These are phyloP conservation scores for Callaeas wilsoni DNA, from an alignment of 2,113 vertebrate species.

Conservation along the genomic window DNA sequence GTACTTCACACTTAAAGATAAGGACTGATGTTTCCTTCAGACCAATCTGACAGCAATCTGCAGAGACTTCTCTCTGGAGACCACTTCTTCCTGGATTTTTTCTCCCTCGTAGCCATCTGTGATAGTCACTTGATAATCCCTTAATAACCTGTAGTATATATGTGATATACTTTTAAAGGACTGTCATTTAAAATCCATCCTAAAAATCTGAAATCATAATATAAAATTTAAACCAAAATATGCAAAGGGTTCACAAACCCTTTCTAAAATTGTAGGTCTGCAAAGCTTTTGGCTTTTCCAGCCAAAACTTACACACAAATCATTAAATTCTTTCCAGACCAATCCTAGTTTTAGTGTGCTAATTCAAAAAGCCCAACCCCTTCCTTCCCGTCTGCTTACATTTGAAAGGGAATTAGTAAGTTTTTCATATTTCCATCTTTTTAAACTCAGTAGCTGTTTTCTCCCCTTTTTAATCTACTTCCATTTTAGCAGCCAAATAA, in stretches of 20 bases:
- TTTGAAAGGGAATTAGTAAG: background rate
- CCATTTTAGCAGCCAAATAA: background rate
- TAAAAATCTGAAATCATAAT: background rate
- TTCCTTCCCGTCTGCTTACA: background rate
- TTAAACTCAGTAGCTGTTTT: background rate
- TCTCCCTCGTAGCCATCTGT: constrained; percentile 12
- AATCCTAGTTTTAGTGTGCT: background rate
- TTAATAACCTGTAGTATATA: background rate
- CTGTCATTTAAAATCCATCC: background rate
- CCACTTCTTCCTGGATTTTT: constrained; percentile 13
- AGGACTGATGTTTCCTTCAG: background rate
- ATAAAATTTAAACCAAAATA: background rate
- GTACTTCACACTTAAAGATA: background rate
- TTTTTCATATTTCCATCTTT: background rate
- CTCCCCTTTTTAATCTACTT: background rate
- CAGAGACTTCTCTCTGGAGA: constrained; percentile 30
- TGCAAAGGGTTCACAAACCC: background rate
- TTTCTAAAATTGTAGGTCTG: background rate
- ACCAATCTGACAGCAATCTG: background rate
- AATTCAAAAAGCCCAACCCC: background rate
- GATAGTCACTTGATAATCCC: background rate
- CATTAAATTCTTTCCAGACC: background rate
- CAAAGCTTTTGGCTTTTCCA: background rate
- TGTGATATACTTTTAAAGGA: background rate
- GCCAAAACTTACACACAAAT: background rate